Base-by-base conservation (phyloP, 1,140 invertebrate genomes). In the Cepaea nemoralis region DNA sequence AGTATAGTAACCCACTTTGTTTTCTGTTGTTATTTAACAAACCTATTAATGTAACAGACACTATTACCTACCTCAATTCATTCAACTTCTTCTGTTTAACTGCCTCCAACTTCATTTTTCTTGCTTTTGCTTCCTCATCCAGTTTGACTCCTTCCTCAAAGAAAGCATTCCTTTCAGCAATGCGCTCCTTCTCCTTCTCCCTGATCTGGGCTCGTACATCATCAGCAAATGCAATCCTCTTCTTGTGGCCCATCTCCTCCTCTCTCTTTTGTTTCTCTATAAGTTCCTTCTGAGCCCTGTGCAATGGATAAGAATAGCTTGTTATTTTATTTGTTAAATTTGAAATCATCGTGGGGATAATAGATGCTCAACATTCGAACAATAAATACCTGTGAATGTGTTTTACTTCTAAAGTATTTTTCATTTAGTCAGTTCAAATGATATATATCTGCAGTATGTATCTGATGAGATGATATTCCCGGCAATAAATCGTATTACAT, bases 131-230 rank as follows among this genome's bases (percentile, higher is more conserved):
- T 82, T 92, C 90, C 82, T 91, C 91, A 75, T 91, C 89, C 48
- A 92, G 82, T 80, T 89, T 89, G 10, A 91, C 86, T 31, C 91
- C 91, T 84, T 92, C 91, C 82, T 91, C 89, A 83, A 92, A 92
- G 88, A 92, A 92, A 31, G 85, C 85, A 75, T 89, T 90, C 69
- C 91, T 84, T 42, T 91, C 88, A 19, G 85, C 77, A 16, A 92
- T 86, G n/a, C 86, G 86, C 27, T 87, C 81, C 37, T 88, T 83
- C 82, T 92, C 91, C 78, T 92, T 92, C 81, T 91, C 85, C 45
- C 87, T 82, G 55, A 92, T 92, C 88, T 92, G 91, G 19, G 83
- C 39, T 22, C 90, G 85, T 24, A 92, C 88, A 27, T 91, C 90
- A 27, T 89, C 86, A n/a, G 88, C 87, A 83, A 91, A 89, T 12